Conservation (phyloP, 2,113 vertebrate species). For the Alces alces region DNA sequence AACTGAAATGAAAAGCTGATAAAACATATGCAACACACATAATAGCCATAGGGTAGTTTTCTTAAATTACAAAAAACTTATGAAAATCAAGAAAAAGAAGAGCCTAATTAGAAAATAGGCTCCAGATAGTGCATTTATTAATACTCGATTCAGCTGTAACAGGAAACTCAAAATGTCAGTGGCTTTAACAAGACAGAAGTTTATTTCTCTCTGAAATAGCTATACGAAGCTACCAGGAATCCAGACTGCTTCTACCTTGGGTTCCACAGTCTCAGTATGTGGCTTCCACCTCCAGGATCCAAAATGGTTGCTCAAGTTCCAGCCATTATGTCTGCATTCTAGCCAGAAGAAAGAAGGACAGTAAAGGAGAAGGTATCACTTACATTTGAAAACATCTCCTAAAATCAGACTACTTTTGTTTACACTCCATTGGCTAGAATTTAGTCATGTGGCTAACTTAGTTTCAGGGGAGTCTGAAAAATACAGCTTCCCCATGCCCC, state of each 20-base stretch:
- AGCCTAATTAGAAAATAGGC: neutral
- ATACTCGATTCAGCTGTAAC: neutral
- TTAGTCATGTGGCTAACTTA: neutral
- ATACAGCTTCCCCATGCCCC: neutral
- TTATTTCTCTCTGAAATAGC: neutral
- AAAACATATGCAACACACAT: neutral
- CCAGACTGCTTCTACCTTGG: neutral
- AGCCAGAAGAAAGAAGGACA: neutral
- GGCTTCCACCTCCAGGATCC: neutral
- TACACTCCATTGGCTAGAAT: neutral
- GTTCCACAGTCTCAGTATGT: neutral
- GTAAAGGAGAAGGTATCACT: neutral
- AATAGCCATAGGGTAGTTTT: neutral
- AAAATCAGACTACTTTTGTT: neutral
- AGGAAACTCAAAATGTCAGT: neutral
- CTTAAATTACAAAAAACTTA: neutral
- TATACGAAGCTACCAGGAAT: neutral
- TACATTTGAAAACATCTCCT: neutral
- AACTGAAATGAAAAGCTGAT: neutral
- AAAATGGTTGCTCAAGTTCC: neutral
- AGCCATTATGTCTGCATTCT: neutral
- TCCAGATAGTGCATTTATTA: neutral
- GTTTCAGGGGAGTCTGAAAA: neutral
- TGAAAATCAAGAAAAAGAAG: slow-evolving; percentile 5
- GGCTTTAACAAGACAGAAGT: neutral